Base-by-base conservation (phyloP, 1,140 invertebrate species). In the Penaeus indicus region DNA sequence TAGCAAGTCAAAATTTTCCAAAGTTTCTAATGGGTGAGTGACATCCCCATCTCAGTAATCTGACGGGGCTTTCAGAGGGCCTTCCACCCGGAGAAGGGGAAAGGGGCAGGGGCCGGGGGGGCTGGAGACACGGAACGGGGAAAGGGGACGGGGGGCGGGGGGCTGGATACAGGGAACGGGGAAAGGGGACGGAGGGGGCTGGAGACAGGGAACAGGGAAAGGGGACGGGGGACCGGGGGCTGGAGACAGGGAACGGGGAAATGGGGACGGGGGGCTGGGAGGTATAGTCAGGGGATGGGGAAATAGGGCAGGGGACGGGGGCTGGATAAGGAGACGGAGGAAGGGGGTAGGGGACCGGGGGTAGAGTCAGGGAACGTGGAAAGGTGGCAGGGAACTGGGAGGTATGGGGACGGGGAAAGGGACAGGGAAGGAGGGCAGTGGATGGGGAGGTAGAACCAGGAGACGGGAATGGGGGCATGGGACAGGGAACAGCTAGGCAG, bases 1-100 rank as follows among this genome's bases (percentile, higher is more conserved):
- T 88, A 78, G 86, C 60, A 77, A 88, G 86, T 88, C 86, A 88
- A 88, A 88, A 88, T 88, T 88, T 88, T 88, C 86, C 86, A 77
- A 88, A 88, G 80, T 88, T 88, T 88, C 63, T 88, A 88, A 88
- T 88, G 86, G 86, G 8, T 88, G 86, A 88, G 86, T 88, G 80
- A 88, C 80, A 84, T 84, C 86, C 72, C 86, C 19, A 88, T 88
- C 80, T 88, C 86, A 60, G 81, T 88, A 84, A 88, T 88, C 86
- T 88, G 86, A 88, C 86, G 81, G 80, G 61, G 69, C 80, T 88
- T 83, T 88, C 86, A 88, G 86, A 21, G 72, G 81, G 67, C 47
- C 47, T 42, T 62, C 62, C 62, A 63, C 42, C 60, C 63, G 38
- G 86, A 47, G 69, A 54, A 13, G 18, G 42, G 61, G 38, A 75